Percentiles rank a stretch among this genome's conserved stretches.
These are phyloP conservation scores for Tenrec ecaudatus DNA, from an alignment of 2,113 vertebrate species.

Conservation along the genomic window DNA sequence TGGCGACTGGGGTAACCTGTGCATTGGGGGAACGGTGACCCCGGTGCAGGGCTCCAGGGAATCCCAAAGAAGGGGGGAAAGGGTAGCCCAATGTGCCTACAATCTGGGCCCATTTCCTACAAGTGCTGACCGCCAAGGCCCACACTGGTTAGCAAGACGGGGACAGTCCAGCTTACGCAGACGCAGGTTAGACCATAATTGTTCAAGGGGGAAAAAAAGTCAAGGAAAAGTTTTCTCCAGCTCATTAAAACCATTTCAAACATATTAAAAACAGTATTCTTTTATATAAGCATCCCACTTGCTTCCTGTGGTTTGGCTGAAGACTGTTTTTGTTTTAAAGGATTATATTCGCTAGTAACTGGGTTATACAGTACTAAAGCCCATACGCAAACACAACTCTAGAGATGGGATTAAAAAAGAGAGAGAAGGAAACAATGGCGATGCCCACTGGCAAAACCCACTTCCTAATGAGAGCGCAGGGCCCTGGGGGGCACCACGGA, in stretches of 20 bases:
- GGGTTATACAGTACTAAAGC: not conserved
- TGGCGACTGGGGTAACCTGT: too few relatives aligned
- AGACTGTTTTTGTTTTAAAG: slow-evolving; percentile 4
- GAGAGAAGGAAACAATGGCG: not conserved
- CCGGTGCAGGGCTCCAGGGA: not conserved
- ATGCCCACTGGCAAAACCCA: not conserved
- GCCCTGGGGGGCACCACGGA: not conserved
- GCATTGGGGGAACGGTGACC: not conserved
- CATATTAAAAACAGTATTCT: slow-evolving; percentile 16
- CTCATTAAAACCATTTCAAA: slow-evolving; percentile 34
- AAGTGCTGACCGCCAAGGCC: too few relatives aligned
- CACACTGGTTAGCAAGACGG: not conserved
- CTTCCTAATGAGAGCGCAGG: not conserved
- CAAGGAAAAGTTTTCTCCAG: not conserved
- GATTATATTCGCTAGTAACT: not conserved
- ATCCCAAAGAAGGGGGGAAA: not conserved
- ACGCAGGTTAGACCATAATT: not conserved
- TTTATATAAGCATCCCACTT: slow-evolving; percentile 9
- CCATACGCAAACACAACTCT: not conserved
- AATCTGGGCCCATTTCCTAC: not conserved
- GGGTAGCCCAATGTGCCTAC: not conserved
- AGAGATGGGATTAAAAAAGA: not conserved
- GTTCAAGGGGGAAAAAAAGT: not conserved
- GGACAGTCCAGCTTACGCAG: not conserved
- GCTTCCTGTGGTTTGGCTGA: slow-evolving; percentile 59